Evolutionary conservation across 2,888 invertebrate genomes (phyloP), one percentile per base, ranked within the genome.

Genomic region (Andrena flavipes): DNA sequence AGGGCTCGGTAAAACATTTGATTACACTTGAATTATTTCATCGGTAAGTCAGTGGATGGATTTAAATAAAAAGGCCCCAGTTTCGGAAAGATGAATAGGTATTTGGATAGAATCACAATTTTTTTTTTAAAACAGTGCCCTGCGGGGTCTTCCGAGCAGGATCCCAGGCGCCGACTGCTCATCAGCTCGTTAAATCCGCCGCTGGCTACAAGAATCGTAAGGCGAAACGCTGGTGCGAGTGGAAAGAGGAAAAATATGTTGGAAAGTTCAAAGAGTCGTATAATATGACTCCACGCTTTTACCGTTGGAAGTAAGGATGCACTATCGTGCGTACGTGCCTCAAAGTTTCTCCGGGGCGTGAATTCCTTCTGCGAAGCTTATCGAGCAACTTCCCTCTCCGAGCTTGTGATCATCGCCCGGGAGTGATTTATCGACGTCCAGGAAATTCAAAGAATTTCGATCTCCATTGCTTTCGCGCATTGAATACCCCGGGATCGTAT

Each of bases 401-500:
- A 30, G 42, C 64, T 51, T 16, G 23, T 42, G 60, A 78, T 74
- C 67, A 68, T 77, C 59, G 35, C 30, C 13, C 4, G 29, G 68
- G 42, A 68, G 49, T 49, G 74, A 78, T 74, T 74, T 78, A 74
- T 60, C n/a, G 67, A 6, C 33, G 48, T 51, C 60, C 7, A 35
- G 35, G 59, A 67, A 51, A 60, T 23, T 26, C 16, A 16, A 48
- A 30, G 51, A 35, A 63, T 62, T 62, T 20, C 60, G 20, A 67
- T 73, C 51, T 16, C 20, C 29, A 13, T 56, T 29, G 35, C 42
- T 16, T 67, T 56, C 4, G 35, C 56, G 23, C 59, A n/a, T n/a
- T 6, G 29, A 6, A 29, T 29, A 29, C 33, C 4, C 16, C 42
- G 42, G 16, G 42, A 42, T 16, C 42, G 42, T 42, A 42, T 42